Evolutionary conservation across 2,888 invertebrate species (phyloP).

Genomic region (Pheosia gnoma): DNA sequence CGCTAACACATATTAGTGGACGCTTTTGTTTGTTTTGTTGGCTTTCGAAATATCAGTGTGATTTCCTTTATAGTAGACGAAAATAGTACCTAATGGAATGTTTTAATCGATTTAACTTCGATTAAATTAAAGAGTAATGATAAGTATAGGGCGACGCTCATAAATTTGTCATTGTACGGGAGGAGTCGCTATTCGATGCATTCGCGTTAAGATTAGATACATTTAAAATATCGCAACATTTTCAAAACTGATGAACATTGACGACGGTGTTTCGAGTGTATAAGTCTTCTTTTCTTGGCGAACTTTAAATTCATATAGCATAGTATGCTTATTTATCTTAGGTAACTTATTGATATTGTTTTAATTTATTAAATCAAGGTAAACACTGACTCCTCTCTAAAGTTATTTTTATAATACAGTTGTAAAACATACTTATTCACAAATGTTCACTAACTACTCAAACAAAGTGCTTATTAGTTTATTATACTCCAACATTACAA

Average conservation of each 20-base stretch:
- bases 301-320: slow-evolving; percentile 21
- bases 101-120: slow-evolving; percentile 67
- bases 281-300: slow-evolving; percentile 19
- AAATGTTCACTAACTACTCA: slow-evolving; percentile 75
- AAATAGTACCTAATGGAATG: slow-evolving; percentile 72
- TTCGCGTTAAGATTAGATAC: slow-evolving; percentile 35
- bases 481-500: slow-evolving; percentile 82
- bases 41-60: slow-evolving; percentile 82
- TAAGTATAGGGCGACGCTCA: slow-evolving; percentile 33
- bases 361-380: slow-evolving; percentile 43
- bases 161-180: slow-evolving; percentile 31
- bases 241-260: slow-evolving; percentile 30
- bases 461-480: slow-evolving; percentile 81
- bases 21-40: slow-evolving; percentile 79
- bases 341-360: slow-evolving; percentile 41
- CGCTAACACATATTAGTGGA: slow-evolving; percentile 72
- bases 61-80: slow-evolving; percentile 73
- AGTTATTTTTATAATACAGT: slow-evolving; percentile 58
- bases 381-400: slow-evolving; percentile 67
- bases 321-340: slow-evolving; percentile 36
- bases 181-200: slow-evolving; percentile 38
- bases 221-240: slow-evolving; percentile 28
- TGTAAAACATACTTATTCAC: slow-evolving; percentile 61
- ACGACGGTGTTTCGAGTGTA: slow-evolving; percentile 18
- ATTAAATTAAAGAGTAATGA: slow-evolving; percentile 41